phyloP scores from a whole-genome alignment of 2,797 vertebrate species.

The Thaleichthys pacificus region DNA sequence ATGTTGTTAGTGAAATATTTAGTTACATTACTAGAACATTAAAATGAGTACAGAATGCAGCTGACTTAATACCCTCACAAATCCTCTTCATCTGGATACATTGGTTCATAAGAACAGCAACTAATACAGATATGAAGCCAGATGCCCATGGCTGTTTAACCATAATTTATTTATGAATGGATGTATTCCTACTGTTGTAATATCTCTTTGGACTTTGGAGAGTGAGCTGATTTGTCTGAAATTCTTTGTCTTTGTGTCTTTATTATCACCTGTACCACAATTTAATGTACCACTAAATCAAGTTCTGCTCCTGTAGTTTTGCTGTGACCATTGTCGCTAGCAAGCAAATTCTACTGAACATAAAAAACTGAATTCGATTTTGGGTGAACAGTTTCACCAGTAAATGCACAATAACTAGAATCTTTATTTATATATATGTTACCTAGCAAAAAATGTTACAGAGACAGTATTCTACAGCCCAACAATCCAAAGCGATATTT shows the following conservation, averaged over 20 bases:
- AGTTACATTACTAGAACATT: neutral
- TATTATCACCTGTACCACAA: slow-evolving; percentile 63
- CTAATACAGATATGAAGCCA: slow-evolving; percentile 64
- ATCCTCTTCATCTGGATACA: slow-evolving; percentile 69
- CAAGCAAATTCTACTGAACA: slow-evolving; percentile 19
- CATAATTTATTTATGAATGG: slow-evolving; percentile 75
- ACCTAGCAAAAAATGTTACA: neutral
- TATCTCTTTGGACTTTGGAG: slow-evolving; percentile 60
- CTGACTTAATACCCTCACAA: slow-evolving; percentile 44
- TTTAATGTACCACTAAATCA: slow-evolving; percentile 57
- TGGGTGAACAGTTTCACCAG: slow-evolving; percentile 5
- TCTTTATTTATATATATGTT: neutral
- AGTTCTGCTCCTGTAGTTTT: slow-evolving; percentile 34
- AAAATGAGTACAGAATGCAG: slow-evolving; percentile 8
- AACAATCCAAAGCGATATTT: too few species aligned
- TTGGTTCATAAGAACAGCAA: slow-evolving; percentile 54
- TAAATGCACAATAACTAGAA: neutral
- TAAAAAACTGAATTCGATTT: slow-evolving; percentile 22
- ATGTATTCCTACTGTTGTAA: slow-evolving; percentile 66
- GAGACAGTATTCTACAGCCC: neutral
- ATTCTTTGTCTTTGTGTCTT: slow-evolving; percentile 58
- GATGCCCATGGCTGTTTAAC: slow-evolving; percentile 65
- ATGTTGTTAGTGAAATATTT: neutral
- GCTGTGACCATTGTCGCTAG: neutral
- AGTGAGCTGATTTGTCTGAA: slow-evolving; percentile 62